phyloP scores from a whole-genome alignment of 2,797 vertebrate genomes.

The Tolypeutes matacus region DNA sequence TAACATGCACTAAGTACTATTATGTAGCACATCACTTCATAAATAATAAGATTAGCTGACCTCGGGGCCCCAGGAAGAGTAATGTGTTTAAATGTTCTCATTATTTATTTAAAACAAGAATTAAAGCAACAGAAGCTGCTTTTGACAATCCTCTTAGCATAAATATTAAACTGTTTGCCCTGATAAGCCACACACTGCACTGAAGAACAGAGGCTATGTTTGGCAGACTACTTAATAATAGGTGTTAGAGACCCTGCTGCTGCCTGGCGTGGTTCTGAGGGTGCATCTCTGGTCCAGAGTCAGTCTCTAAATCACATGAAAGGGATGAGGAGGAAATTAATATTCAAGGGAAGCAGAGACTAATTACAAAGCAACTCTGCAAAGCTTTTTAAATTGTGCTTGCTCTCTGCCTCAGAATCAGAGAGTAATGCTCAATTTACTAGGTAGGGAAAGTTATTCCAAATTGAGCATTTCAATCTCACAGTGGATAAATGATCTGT shows the following conservation, averaged over 20 bases:
- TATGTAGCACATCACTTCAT: constrained; percentile 99
- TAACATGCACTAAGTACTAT: constrained; percentile 99
- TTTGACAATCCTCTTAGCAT: constrained; percentile 94
- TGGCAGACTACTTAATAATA: constrained; percentile 77
- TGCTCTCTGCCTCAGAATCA: constrained; percentile 81
- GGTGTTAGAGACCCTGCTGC: constrained; percentile 79
- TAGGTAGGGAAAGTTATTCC: constrained; percentile 78
- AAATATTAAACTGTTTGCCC: constrained; percentile 92
- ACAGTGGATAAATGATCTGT: constrained; percentile 81
- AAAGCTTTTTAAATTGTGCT: constrained; percentile 81
- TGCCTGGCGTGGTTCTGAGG: constrained; percentile 75
- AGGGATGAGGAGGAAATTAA: constrained; percentile 84
- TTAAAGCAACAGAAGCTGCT: constrained; percentile 97
- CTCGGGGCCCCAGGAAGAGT: constrained; percentile 96
- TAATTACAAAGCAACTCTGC: constrained; percentile 84
- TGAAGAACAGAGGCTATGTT: constrained; percentile 83
- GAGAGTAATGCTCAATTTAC: constrained; percentile 77
- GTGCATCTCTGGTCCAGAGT: constrained; percentile 74
- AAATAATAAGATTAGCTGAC: constrained; percentile 99
- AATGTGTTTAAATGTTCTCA: constrained; percentile 99
- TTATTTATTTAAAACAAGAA: constrained; percentile 99
- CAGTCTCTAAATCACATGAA: constrained; percentile 84
- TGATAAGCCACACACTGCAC: constrained; percentile 85
- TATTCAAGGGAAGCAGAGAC: constrained; percentile 83
- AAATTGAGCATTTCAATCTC: constrained; percentile 80